These are phyloP conservation scores for Hetaerina americana DNA, from an alignment of 1,140 invertebrate species.

Conservation along the genomic window DNA sequence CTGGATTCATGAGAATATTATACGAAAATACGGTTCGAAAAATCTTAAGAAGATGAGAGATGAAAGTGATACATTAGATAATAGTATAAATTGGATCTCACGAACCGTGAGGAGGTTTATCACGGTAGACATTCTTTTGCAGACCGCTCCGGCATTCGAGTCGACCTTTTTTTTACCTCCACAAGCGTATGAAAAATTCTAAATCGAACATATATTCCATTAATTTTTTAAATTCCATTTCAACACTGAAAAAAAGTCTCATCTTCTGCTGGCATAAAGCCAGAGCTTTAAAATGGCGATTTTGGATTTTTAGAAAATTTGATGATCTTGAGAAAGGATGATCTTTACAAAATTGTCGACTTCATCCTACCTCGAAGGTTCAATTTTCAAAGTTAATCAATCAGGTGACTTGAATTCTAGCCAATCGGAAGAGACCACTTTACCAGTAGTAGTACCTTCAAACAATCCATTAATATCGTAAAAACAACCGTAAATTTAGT, in stretches of 20 bases:
- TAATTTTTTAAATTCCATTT: not conserved
- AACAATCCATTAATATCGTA: not conserved
- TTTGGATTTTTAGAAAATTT: not conserved
- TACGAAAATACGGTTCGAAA: too few species aligned
- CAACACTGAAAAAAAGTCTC: not conserved
- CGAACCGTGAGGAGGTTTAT: too few species aligned
- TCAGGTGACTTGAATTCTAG: not conserved
- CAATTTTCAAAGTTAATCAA: not conserved
- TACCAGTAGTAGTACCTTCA: not conserved
- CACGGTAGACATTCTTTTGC: too few species aligned
- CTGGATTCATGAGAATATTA: too few species aligned
- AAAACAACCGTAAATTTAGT: not conserved
- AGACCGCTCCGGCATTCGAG: too few species aligned
- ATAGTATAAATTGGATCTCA: too few species aligned
- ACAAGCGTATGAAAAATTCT: not conserved
- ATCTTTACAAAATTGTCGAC: not conserved
- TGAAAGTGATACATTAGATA: too few species aligned
- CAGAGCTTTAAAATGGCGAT: too few species aligned
- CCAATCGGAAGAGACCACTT: not conserved
- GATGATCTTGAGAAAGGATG: not conserved
- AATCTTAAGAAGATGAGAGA: too few species aligned
- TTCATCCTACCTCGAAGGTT: not conserved
- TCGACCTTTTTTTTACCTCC: not conserved
- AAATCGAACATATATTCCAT: not conserved
- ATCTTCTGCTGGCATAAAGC: too few species aligned